A percentile compares a stretch with the other conserved stretches of the same genome.
phyloP scores from a whole-genome alignment of 2,797 vertebrate genomes.

The Ptychadena robeensis region DNA sequence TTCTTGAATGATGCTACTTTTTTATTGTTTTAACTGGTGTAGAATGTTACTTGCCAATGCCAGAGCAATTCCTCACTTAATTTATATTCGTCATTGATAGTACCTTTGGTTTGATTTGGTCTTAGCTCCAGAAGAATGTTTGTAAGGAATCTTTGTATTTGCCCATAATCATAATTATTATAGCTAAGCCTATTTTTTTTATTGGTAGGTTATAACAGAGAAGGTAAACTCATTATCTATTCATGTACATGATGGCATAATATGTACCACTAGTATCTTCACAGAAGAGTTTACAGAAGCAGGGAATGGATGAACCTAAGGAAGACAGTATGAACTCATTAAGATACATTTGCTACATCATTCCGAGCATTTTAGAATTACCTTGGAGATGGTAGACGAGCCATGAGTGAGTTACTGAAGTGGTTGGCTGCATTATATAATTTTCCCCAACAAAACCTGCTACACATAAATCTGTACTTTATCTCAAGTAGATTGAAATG shows the following conservation, averaged over 20 bases:
- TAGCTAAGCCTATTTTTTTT: too few relatives aligned
- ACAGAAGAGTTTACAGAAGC: neutral
- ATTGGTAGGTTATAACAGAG: too few relatives aligned
- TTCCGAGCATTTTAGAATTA: conserved; percentile 40
- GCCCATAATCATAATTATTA: too few relatives aligned
- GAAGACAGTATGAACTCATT: conserved; percentile 28
- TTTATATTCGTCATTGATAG: too few relatives aligned
- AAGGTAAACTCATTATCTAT: neutral
- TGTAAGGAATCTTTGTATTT: too few relatives aligned
- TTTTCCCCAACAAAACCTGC: conserved; percentile 33
- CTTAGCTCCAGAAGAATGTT: too few relatives aligned
- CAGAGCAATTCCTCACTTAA: too few relatives aligned
- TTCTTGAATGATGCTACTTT: too few relatives aligned
- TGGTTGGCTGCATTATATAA: conserved; percentile 4
- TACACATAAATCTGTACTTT: conserved; percentile 21
- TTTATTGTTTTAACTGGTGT: too few relatives aligned
- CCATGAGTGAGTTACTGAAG: conserved; percentile 12
- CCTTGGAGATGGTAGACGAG: conserved; percentile 41
- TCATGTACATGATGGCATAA: neutral
- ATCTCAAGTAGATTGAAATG: conserved; percentile 10
- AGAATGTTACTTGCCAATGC: too few relatives aligned
- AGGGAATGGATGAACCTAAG: conserved; percentile 5
- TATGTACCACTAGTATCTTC: neutral
- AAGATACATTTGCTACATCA: conserved; percentile 45
- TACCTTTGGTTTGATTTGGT: too few relatives aligned